These are phyloP conservation scores for Colistium nudipinnis DNA, from an alignment of 2,113 vertebrate species.

Conservation along the genomic window DNA sequence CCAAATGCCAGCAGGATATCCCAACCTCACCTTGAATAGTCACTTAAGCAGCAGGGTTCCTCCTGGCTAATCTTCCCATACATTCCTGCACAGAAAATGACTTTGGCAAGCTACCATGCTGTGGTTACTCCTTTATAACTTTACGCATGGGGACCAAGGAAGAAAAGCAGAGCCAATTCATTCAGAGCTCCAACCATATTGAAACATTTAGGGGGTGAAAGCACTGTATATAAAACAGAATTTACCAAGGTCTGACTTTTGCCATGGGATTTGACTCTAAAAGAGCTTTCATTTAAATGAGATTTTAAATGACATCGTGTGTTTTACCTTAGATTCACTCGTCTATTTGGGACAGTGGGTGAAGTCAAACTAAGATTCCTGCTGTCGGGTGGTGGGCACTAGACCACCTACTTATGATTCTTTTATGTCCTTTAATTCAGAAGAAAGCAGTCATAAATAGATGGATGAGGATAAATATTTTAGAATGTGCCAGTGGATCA, in stretches of 20 bases:
- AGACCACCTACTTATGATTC: slow-evolving; percentile 47
- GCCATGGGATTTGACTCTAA: slow-evolving; percentile 38
- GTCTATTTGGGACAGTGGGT: slow-evolving; percentile 35
- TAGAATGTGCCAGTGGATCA: slow-evolving; percentile 31
- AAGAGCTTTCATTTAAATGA: slow-evolving; percentile 40
- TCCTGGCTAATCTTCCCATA: slow-evolving; percentile 34
- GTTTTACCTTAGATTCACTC: slow-evolving; percentile 19
- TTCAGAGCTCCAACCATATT: slow-evolving; percentile 36
- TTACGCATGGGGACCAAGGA: slow-evolving; percentile 45
- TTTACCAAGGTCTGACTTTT: slow-evolving; percentile 27
- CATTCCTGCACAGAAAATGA: slow-evolving; percentile 46
- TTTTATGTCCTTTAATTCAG: slow-evolving; percentile 67
- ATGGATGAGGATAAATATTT: slow-evolving; percentile 75
- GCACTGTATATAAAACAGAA: slow-evolving; percentile 50
- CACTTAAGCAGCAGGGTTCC: slow-evolving; percentile 28
- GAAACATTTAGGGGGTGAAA: slow-evolving; percentile 60
- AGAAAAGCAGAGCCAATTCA: slow-evolving; percentile 45
- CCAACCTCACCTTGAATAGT: slow-evolving; percentile 15
- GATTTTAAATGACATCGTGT: slow-evolving; percentile 51
- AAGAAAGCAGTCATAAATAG: slow-evolving; percentile 64
- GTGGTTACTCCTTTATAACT: slow-evolving; percentile 53
- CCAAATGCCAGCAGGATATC: slow-evolving; percentile 29
- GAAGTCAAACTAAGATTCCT: slow-evolving; percentile 48
- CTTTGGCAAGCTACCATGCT: slow-evolving; percentile 49
- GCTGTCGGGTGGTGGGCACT: slow-evolving; percentile 31